Evolutionary conservation across 2,797 vertebrate species (phyloP), one percentile per base, ranked within the genome.

Genomic region (Dryobates pubescens): DNA sequence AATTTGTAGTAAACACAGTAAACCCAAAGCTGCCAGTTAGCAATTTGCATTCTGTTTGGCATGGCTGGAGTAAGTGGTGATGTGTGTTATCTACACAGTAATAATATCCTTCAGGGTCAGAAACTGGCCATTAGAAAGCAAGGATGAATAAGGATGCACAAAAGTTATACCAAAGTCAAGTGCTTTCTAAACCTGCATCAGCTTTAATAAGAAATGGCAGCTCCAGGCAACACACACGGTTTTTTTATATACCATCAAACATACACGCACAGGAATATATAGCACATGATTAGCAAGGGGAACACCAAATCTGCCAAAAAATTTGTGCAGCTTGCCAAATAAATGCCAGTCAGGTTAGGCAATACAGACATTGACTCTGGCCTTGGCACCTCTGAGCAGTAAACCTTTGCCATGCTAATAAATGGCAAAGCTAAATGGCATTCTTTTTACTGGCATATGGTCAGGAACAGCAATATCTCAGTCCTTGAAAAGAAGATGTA

Each of bases 181-280:
- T 20, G 6, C 57, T 92, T 96, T 79, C 83, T 89, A 88, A 92
- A 95, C 84, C 51, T 84, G 57, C 75, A 80, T 86, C 90, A 92
- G 67, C 56, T 85, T 84, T 93, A 87, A 92, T 16, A 70, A 92
- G 79, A 90, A 96, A 92, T 68, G 62, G 10, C 93, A 85, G 87
- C 78, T 92, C 51, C 68, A 12, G 49, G 74, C 58, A 51, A 67
- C 57, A 80, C 77, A 34, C 30, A 41, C 45, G 27, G 69, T 81
- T 77, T 64, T 90, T 77, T 67, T 89, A 92, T 67, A 64, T 49
- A 51, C 20, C 68, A 38, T 86, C 86, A 86, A 85, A 88, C 27
- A 54, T 58, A 61, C 90, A 70, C 27, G 56, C 80, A 72, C 24
- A 30, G 69, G 56, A 89, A 79, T 27, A 34, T 61, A 63, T 17